phyloP scores from a whole-genome alignment of 2,888 invertebrate genomes.

The Orthosia incerta region DNA sequence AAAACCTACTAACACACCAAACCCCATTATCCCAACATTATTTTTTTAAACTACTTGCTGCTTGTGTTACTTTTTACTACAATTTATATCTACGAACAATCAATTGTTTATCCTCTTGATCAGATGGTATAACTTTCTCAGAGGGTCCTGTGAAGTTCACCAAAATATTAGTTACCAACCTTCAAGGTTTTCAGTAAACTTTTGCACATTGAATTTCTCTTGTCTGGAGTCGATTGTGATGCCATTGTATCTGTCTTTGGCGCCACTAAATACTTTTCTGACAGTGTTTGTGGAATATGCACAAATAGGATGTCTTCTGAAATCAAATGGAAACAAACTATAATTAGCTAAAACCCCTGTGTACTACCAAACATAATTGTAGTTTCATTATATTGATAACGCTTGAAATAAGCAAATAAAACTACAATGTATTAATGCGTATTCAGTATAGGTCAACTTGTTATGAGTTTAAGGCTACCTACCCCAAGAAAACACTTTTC shows the following conservation, averaged over 20 bases:
- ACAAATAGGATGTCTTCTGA: slow-evolving; percentile 63
- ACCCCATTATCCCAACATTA: not conserved
- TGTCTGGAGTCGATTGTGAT: slow-evolving; percentile 78
- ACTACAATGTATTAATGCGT: not conserved
- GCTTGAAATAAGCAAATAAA: not conserved
- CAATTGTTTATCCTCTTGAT: not conserved
- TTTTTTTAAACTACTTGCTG: not conserved
- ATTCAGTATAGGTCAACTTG: not conserved
- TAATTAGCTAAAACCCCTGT: not conserved
- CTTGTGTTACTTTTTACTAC: not conserved
- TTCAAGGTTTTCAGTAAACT: slow-evolving; percentile 75
- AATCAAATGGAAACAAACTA: slow-evolving; percentile 41
- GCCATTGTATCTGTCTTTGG: slow-evolving; percentile 80
- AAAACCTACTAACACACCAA: not conserved
- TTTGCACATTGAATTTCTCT: slow-evolving; percentile 70
- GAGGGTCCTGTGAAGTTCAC: not conserved
- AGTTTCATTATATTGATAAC: not conserved
- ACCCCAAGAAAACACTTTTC: slow-evolving; percentile 41
- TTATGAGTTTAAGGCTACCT: slow-evolving; percentile 15
- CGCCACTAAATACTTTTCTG: slow-evolving; percentile 72
- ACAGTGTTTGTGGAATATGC: slow-evolving; percentile 63
- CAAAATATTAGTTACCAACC: slow-evolving; percentile 71
- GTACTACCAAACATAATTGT: not conserved
- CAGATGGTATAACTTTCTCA: not conserved
- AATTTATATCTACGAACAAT: not conserved